Percentiles rank a stretch among this genome's conserved stretches.
Evolutionary conservation across 2,888 invertebrate species (phyloP).

Genomic region (Lasioglossum zephyrum): DNA sequence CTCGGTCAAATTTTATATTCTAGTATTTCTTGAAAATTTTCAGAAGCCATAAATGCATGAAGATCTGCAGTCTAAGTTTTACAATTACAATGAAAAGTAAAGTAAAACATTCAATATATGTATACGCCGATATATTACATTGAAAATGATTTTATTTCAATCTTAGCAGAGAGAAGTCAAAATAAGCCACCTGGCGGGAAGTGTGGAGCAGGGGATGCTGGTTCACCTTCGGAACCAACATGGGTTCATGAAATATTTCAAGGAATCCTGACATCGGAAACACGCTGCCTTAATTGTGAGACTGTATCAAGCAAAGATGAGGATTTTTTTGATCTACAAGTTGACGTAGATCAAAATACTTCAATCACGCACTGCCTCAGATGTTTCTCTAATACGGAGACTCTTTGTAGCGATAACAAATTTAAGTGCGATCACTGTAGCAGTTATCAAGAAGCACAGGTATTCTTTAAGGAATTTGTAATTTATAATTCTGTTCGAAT

Average conservation of each 20-base stretch:
- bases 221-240: constrained; percentile 92
- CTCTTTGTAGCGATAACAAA: constrained; percentile 99
- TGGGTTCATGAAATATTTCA: constrained; percentile 99
- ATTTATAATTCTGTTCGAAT: neutral
- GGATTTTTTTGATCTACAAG: constrained; percentile 99
- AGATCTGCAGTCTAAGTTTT: too few relatives aligned
- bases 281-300: constrained; percentile 99
- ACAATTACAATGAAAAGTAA: neutral
- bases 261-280: constrained; percentile 99
- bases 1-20: too few relatives aligned
- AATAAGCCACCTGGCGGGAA: constrained; percentile 86
- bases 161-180: constrained; percentile 90
- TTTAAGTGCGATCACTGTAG: constrained; percentile 99
- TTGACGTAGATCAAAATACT: constrained; percentile 99
- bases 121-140: constrained; percentile 6
- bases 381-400: constrained; percentile 99
- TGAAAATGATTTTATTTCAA: constrained; percentile 14
- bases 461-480: constrained; percentile 61
- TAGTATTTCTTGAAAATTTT: too few relatives aligned
- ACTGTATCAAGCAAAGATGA: constrained; percentile 99
- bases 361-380: constrained; percentile 99
- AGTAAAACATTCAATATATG: neutral
- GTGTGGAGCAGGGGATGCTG: constrained; percentile 86
- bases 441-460: constrained; percentile 99
- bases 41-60: too few relatives aligned